Evolutionary conservation across 2,113 vertebrate species (phyloP), one percentile per base, ranked within the genome.

Genomic region (Bufo bufo): DNA sequence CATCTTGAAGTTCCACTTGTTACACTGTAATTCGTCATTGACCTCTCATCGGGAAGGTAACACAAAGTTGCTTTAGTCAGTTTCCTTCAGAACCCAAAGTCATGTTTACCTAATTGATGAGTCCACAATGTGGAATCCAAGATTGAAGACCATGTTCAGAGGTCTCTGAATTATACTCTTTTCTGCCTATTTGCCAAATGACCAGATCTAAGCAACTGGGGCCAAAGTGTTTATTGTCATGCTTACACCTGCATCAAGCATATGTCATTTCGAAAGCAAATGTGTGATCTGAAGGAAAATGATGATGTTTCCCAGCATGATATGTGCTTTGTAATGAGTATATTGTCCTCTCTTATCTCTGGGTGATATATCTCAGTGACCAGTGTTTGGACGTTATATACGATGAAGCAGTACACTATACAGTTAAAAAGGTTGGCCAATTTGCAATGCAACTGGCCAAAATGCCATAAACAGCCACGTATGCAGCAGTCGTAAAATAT

Each of bases 31-130:
- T 84, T 71, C 63, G 9, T 54, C 82, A 84, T 49, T 66, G 50
- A 66, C 43, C 45, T 47, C 43, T 45, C 19, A 66, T 84, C 6
- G 7, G 82, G 45, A 84, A 71, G 63, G 82, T 54, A 71, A 84
- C n/a, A 54, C 47, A 80, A 33, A 80, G 71, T 45, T 56, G 10
- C 6, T 79, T 16, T 43, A 58, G 58, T 79, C 50, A 56, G 56
- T 59, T 80, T 80, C 23, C 78, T 80, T 59, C 20, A 59, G 23
- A 0, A 43, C 7, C 59, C 43, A 83, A 83, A 82, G 16, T 6
- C 10, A n/a, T 59, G 20, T 8, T 75, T 49, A 75, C 47, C 47
- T 33, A 75, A 74, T 5, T 19, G 71, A 74, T 75, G 45, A 75
- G 43, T 50, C 14, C 17, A 4, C 5, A 4, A 20, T 11, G 47